Evolutionary conservation across 1,140 invertebrate species (phyloP).

Genomic region (Druon quercuslanigerum): DNA sequence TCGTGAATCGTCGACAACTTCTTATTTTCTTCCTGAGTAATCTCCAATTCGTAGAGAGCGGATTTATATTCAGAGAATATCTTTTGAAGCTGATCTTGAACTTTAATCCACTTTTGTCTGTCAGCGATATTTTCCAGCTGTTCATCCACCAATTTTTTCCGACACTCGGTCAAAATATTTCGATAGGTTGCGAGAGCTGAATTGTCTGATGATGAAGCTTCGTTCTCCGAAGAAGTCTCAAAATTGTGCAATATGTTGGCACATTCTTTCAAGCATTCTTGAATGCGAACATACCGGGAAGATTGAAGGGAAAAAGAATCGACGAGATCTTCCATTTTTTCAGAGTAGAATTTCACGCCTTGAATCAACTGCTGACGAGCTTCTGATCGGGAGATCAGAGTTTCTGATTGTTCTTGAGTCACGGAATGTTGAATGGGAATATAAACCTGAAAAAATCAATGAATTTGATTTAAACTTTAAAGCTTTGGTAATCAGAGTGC

Average conservation of each 20-base stretch:
- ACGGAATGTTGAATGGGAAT: neutral
- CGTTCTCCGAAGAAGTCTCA: conserved; percentile 34
- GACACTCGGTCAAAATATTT: conserved; percentile 45
- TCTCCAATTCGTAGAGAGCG: conserved; percentile 57
- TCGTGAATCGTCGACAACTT: conserved; percentile 46
- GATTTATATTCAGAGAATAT: conserved; percentile 64
- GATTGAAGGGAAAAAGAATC: conserved; percentile 52
- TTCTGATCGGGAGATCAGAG: conserved; percentile 4
- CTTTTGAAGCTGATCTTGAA: conserved; percentile 61
- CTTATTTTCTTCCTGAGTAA: conserved; percentile 53
- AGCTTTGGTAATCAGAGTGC: no score
- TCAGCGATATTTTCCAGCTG: conserved; percentile 53
- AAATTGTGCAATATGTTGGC: conserved; percentile 46
- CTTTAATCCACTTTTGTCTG: conserved; percentile 54
- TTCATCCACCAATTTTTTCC: conserved; percentile 50
- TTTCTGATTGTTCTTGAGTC: neutral
- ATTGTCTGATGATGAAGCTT: neutral
- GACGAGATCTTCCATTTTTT: conserved; percentile 69
- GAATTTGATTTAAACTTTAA: neutral
- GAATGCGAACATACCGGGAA: conserved; percentile 44
- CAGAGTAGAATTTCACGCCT: conserved; percentile 73
- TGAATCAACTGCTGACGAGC: conserved; percentile 61
- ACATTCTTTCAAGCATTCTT: conserved; percentile 54
- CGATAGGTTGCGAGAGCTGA: conserved; percentile 24
- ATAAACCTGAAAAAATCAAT: conserved; percentile 57